These are phyloP conservation scores for Tipula helvola DNA, from an alignment of 2,888 invertebrate species.

Conservation along the genomic window DNA sequence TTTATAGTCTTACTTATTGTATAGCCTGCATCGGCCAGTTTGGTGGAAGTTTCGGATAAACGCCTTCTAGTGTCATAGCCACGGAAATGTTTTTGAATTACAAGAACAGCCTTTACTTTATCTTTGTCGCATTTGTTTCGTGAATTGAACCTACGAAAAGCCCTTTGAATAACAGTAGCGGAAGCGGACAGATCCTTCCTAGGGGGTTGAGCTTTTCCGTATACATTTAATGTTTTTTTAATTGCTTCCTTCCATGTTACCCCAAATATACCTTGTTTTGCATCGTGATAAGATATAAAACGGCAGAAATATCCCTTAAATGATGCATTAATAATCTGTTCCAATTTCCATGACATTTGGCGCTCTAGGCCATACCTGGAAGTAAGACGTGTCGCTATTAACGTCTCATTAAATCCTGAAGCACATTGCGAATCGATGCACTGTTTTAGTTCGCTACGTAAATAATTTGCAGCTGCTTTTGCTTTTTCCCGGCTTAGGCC, in stretches of 20 bases:
- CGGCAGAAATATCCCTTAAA: conserved; percentile 9
- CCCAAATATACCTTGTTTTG: background rate
- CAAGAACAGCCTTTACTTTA: background rate
- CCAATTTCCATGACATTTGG: background rate
- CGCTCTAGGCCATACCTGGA: background rate
- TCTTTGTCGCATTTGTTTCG: background rate
- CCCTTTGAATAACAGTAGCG: conserved; percentile 5
- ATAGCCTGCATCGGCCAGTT: background rate
- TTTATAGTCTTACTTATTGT: background rate
- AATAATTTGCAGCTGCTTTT: background rate
- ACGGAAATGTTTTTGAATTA: background rate
- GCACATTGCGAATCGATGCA: background rate
- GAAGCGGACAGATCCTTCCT: background rate
- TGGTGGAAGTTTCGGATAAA: background rate
- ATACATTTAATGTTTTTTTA: conserved; percentile 7
- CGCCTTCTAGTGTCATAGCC: background rate
- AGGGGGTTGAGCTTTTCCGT: background rate
- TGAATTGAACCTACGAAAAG: background rate
- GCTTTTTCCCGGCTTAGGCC: background rate
- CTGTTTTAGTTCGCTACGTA: background rate
- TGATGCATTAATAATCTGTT: background rate
- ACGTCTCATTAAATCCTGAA: background rate
- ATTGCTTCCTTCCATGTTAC: background rate
- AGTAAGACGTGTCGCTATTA: background rate
- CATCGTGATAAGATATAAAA: background rate